Conservation (phyloP, 1,140 invertebrate genomes). For the Phenacoccus solenopsis region DNA sequence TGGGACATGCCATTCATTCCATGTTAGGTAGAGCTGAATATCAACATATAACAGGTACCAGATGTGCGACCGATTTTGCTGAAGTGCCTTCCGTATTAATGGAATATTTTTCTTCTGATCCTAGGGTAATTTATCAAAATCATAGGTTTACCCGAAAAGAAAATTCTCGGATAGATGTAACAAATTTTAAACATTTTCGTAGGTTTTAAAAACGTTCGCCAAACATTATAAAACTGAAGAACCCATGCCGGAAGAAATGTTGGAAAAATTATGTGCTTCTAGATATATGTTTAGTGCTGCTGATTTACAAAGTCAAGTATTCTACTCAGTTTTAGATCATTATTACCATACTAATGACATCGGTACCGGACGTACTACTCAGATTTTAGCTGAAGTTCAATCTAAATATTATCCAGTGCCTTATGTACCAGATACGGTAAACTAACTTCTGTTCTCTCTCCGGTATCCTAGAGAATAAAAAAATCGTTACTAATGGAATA, state of each 20-base stretch:
- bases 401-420: constrained; percentile 72
- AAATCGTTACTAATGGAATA: background rate
- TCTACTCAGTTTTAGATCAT: constrained; percentile 83
- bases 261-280: constrained; percentile 63
- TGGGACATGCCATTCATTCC: constrained; percentile 98
- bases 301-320: constrained; percentile 83
- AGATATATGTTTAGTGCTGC: constrained; percentile 77
- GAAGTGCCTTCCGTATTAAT: constrained; percentile 96
- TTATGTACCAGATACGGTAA: constrained; percentile 73
- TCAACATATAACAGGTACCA: constrained; percentile 94
- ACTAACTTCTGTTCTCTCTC: constrained; percentile 9
- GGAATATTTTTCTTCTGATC: constrained; percentile 93
- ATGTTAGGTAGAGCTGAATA: constrained; percentile 91
- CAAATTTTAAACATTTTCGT: constrained; percentile 22
- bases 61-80: constrained; percentile 94
- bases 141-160: no score
- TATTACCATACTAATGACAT: constrained; percentile 57
- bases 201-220: constrained; percentile 77
- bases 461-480: background rate
- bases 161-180: background rate
- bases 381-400: constrained; percentile 69
- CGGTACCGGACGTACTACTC: constrained; percentile 48
- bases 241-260: constrained; percentile 60
- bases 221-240: constrained; percentile 82
- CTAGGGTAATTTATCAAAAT: constrained; percentile 43